Percentiles rank a stretch among this genome's conserved stretches.
These are phyloP conservation scores for Zophobas atratus DNA, from an alignment of 1,140 invertebrate genomes.

Conservation along the genomic window DNA sequence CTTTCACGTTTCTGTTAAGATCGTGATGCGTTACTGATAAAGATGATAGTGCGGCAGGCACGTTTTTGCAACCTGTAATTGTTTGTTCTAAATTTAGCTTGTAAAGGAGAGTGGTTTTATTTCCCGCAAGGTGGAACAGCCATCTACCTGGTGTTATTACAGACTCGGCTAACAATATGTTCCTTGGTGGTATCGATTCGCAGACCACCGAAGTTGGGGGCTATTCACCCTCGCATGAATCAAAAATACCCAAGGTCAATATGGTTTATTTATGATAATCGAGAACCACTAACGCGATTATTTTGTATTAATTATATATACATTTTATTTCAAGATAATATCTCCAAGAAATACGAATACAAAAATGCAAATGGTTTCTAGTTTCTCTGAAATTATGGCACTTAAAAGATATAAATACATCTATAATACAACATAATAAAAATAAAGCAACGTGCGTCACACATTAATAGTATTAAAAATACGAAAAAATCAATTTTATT, in stretches of 20 bases:
- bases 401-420: no score
- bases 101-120: constrained; percentile 5
- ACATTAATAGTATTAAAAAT: no score
- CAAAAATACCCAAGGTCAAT: constrained; percentile 10
- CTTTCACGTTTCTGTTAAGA: constrained; percentile 6
- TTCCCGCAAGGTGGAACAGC: background rate
- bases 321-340: no score
- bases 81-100: constrained; percentile 20
- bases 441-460: no score
- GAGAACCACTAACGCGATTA: no score
- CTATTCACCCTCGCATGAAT: constrained; percentile 7
- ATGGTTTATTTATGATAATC: constrained; percentile 14
- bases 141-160: constrained; percentile 35
- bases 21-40: constrained; percentile 9
- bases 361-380: no score
- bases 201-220: constrained; percentile 6
- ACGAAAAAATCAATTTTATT: no score
- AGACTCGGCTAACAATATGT: constrained; percentile 17
- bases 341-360: no score
- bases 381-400: no score
- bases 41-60: background rate
- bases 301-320: no score
- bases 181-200: constrained; percentile 12
- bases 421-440: no score
- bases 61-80: constrained; percentile 3